A percentile compares a stretch with the other conserved stretches of the same genome.
These are phyloP conservation scores for Eristalinus aeneus DNA, from an alignment of 2,888 invertebrate genomes.

Conservation along the genomic window DNA sequence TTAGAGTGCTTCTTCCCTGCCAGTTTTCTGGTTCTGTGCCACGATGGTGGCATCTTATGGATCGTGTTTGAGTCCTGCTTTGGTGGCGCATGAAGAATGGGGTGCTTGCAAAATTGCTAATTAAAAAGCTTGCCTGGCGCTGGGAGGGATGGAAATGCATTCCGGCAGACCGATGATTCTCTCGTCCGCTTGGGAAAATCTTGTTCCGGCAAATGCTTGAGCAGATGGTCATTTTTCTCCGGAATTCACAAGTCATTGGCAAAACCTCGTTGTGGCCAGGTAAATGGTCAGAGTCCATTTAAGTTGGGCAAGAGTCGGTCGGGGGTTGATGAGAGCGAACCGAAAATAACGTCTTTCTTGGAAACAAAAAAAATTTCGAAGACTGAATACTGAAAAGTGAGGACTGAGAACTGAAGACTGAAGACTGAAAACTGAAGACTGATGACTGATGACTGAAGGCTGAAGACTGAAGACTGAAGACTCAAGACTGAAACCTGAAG, in stretches of 20 bases:
- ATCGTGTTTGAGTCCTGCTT: conserved; percentile 2
- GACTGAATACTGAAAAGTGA: too few relatives aligned
- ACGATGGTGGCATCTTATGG: conserved; percentile 4
- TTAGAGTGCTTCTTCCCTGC: neutral
- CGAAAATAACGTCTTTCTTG: too few relatives aligned
- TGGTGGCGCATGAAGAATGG: neutral
- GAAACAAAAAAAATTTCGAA: too few relatives aligned
- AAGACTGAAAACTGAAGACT: too few relatives aligned
- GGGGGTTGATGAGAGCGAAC: neutral
- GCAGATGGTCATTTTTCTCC: neutral
- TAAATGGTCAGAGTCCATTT: neutral
- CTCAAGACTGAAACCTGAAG: too few relatives aligned
- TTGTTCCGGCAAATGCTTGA: neutral
- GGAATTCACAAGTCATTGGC: neutral
- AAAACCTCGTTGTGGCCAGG: neutral
- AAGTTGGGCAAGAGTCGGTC: neutral
- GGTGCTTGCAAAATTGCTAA: neutral
- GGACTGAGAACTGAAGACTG: too few relatives aligned
- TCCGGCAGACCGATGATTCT: neutral
- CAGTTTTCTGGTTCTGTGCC: neutral
- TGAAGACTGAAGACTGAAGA: too few relatives aligned
- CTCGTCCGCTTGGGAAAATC: neutral
- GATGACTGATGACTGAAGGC: too few relatives aligned
- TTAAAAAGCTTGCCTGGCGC: neutral
- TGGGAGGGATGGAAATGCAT: neutral